phyloP scores from a whole-genome alignment of 2,888 invertebrate species.

The Agriotes lineatus region DNA sequence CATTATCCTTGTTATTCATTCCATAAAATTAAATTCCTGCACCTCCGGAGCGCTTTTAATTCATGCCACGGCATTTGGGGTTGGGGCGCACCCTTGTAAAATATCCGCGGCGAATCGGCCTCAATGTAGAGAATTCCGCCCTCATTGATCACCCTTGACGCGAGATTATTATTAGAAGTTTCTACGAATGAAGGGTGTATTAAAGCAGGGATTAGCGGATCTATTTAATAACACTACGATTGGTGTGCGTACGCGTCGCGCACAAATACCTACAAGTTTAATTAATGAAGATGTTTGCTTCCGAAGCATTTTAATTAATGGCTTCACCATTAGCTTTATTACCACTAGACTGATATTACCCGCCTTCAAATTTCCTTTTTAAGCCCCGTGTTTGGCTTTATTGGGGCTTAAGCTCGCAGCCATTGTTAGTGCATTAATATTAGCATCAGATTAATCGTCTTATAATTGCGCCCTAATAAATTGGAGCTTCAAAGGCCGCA shows the following conservation, averaged over 20 bases:
- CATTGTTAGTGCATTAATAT: conserved; percentile 28
- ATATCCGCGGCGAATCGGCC: conserved; percentile 17
- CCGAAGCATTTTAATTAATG: conserved; percentile 41
- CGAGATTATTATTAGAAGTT: conserved; percentile 40
- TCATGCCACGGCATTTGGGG: conserved; percentile 33
- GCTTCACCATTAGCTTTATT: conserved; percentile 34
- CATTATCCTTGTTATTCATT: conserved; percentile 38
- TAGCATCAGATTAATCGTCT: conserved; percentile 23
- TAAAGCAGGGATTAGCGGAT: conserved; percentile 35
- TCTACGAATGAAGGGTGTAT: conserved; percentile 36
- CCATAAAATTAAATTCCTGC: conserved; percentile 41
- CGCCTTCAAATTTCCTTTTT: conserved; percentile 29
- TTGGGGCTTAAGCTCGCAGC: conserved; percentile 11
- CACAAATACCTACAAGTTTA: conserved; percentile 40
- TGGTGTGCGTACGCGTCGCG: conserved; percentile 29
- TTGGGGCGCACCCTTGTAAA: conserved; percentile 29
- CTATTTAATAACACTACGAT: conserved; percentile 40
- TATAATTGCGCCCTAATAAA: conserved; percentile 21
- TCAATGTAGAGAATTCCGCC: conserved; percentile 20
- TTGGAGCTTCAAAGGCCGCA: conserved; percentile 7
- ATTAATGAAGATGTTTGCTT: conserved; percentile 42
- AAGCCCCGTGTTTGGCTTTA: conserved; percentile 25
- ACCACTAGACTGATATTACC: conserved; percentile 22
- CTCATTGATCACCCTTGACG: conserved; percentile 33
- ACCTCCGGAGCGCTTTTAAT: conserved; percentile 39